A percentile compares a stretch with the other conserved stretches of the same genome.
These are phyloP conservation scores for Pinna nobilis DNA, from an alignment of 1,140 invertebrate genomes.

Conservation along the genomic window DNA sequence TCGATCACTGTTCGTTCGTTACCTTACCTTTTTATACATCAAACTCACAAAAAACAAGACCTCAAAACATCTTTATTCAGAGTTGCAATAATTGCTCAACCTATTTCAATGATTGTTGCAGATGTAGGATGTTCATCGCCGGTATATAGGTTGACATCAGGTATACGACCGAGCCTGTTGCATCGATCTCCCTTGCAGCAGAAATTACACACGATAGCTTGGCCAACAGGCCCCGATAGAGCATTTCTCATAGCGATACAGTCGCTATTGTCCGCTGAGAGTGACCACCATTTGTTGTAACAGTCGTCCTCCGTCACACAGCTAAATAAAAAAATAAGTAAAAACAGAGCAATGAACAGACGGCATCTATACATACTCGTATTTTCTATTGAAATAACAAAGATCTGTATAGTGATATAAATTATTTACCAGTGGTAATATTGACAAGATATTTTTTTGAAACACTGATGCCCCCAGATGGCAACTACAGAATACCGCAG, in stretches of 20 bases:
- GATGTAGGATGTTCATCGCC: constrained; percentile 4
- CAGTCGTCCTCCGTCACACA: constrained; percentile 26
- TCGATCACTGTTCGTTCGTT: too few species aligned
- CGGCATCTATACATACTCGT: too few species aligned
- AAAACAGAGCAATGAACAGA: not conserved
- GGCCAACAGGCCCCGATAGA: not conserved
- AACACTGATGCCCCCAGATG: too few species aligned
- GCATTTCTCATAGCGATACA: constrained; percentile 19
- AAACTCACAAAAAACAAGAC: too few species aligned
- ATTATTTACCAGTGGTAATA: too few species aligned
- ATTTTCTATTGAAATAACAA: too few species aligned
- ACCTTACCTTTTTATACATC: too few species aligned
- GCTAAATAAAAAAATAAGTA: not conserved
- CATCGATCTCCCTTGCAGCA: constrained; percentile 28
- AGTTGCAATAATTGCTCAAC: not conserved
- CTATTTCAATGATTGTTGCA: constrained; percentile 10
- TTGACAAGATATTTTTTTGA: too few species aligned
- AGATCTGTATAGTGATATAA: too few species aligned
- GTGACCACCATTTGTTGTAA: constrained; percentile 31
- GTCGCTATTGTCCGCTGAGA: not conserved
- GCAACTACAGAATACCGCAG: too few species aligned
- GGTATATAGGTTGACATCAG: constrained; percentile 15
- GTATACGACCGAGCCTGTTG: constrained; percentile 13
- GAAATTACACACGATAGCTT: constrained; percentile 21
- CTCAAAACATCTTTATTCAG: too few species aligned